phyloP scores from a whole-genome alignment of 2,888 invertebrate species.

The Athripsodes cinereus region DNA sequence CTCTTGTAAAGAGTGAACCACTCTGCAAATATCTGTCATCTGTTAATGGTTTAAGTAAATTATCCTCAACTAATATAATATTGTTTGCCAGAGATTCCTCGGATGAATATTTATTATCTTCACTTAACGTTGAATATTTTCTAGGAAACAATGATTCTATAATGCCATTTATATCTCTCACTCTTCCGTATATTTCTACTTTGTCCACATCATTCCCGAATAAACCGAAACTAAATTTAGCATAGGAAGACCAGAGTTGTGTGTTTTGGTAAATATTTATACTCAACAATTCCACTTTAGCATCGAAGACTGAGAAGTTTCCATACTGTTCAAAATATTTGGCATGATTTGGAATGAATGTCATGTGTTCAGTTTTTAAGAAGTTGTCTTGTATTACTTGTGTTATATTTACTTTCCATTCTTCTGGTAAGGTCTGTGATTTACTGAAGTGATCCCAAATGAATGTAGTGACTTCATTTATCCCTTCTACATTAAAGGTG shows the following conservation, averaged over 20 bases:
- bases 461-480: slow-evolving; percentile 18
- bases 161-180: slow-evolving; percentile 5
- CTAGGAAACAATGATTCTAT: slow-evolving; percentile 1
- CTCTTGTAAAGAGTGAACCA: background rate
- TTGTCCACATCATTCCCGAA: slow-evolving; percentile 8
- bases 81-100: background rate
- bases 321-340: background rate
- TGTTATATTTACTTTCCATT: slow-evolving; percentile 3
- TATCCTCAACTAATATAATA: slow-evolving; percentile 4
- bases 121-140: background rate
- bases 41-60: background rate
- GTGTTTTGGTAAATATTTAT: slow-evolving; percentile 6
- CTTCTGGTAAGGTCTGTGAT: slow-evolving; percentile 3
- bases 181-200: background rate
- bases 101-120: slow-evolving; percentile 3
- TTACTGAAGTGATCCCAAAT: slow-evolving; percentile 15
- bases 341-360: slow-evolving; percentile 8
- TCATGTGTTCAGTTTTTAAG: slow-evolving; percentile 8
- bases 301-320: background rate
- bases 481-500: slow-evolving; percentile 9
- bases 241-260: background rate
- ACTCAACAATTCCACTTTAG: background rate
- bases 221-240: background rate
- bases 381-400: slow-evolving; percentile 6
- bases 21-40: background rate